Conservation (phyloP, 1,140 invertebrate species). For the Trigoniulus corallinus region DNA sequence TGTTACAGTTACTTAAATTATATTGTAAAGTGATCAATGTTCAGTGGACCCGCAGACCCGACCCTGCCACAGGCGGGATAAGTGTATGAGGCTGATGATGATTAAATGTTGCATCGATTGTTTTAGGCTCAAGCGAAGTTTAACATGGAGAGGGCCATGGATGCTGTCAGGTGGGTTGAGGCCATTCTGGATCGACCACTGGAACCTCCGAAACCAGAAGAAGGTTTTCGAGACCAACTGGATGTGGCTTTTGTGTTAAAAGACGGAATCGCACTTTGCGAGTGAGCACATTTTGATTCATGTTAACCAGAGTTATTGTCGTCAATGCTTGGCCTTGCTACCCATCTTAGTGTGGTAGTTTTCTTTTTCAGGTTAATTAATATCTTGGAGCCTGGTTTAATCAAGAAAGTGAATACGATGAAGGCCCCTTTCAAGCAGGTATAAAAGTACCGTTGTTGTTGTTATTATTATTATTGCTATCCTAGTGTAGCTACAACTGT, state of each 20-base stretch:
- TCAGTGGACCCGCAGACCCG: no score
- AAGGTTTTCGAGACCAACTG: constrained; percentile 26
- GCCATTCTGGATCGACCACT: constrained; percentile 26
- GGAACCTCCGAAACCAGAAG: constrained; percentile 20
- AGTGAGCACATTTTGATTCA: constrained; percentile 24
- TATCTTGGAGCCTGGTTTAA: constrained; percentile 23
- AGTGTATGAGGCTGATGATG: no score
- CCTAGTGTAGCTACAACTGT: no score
- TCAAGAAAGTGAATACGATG: constrained; percentile 28
- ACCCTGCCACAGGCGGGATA: no score
- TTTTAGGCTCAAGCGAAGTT: constrained; percentile 36
- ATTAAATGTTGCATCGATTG: no score
- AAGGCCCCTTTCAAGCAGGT: constrained; percentile 32
- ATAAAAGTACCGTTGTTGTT: constrained; percentile 4
- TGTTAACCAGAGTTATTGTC: no score
- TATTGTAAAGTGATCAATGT: no score
- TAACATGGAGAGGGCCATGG: constrained; percentile 29
- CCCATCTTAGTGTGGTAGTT: constrained; percentile 8
- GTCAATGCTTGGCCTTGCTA: background rate
- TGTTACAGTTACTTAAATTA: no score
- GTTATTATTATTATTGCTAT: no score
- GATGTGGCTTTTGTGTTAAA: constrained; percentile 33
- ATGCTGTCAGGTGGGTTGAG: constrained; percentile 32
- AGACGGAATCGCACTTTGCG: constrained; percentile 33
- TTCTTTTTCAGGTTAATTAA: constrained; percentile 25